These are phyloP conservation scores for Carassius auratus DNA, from an alignment of 2,113 vertebrate genomes.

Conservation along the genomic window DNA sequence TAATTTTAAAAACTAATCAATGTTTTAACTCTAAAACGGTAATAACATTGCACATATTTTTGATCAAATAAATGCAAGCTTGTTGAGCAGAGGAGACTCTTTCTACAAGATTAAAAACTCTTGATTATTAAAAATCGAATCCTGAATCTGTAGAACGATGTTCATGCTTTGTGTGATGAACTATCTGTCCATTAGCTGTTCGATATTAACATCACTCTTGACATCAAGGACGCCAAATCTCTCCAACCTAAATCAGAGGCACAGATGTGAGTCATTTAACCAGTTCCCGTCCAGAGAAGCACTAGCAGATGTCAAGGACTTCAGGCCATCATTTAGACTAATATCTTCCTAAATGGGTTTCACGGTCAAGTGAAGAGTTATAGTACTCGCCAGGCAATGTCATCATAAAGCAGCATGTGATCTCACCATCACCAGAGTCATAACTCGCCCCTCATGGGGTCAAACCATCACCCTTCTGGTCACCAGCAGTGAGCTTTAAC, in stretches of 20 bases:
- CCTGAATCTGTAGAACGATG: background rate
- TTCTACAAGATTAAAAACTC: background rate
- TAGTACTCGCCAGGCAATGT: background rate
- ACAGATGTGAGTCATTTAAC: background rate
- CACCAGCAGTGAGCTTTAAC: background rate
- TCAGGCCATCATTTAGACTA: background rate
- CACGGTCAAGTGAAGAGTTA: background rate
- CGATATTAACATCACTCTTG: background rate
- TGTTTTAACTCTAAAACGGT: background rate
- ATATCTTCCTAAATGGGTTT: background rate
- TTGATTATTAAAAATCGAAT: background rate
- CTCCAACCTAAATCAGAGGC: background rate
- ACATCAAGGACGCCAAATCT: background rate
- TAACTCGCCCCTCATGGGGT: background rate
- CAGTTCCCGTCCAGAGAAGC: too few relatives aligned
- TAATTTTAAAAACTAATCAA: too few relatives aligned
- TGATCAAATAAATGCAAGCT: background rate
- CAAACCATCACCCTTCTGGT: slow-evolving; percentile 12
- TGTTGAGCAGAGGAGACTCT: background rate
- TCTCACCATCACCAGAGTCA: background rate
- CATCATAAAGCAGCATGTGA: background rate
- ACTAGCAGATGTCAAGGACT: background rate
- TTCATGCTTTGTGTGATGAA: background rate
- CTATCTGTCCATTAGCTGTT: background rate
- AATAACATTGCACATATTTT: background rate